These are phyloP conservation scores for Camptogramma bilineatum DNA, from an alignment of 2,888 invertebrate species.

Conservation along the genomic window DNA sequence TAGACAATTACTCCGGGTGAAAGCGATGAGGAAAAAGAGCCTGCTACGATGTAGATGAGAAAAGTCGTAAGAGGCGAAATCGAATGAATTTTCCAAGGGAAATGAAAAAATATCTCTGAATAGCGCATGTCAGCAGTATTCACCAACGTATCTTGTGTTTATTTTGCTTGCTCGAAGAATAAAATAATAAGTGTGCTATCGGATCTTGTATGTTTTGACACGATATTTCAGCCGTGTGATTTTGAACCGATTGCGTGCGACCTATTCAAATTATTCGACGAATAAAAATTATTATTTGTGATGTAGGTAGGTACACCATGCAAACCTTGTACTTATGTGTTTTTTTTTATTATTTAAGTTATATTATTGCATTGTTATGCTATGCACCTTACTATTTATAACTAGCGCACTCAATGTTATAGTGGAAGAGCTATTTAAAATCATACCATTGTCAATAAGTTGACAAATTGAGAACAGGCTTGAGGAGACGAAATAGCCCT, in stretches of 20 bases:
- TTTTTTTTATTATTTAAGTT: too few relatives aligned
- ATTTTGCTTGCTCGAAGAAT: constrained; percentile 45
- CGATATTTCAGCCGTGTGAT: constrained; percentile 30
- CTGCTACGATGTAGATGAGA: constrained; percentile 52
- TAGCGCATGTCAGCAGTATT: constrained; percentile 48
- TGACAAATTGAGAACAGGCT: constrained; percentile 10
- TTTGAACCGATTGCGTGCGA: constrained; percentile 9
- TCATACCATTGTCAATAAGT: not conserved
- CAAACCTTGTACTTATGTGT: too few relatives aligned
- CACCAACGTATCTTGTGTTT: constrained; percentile 49
- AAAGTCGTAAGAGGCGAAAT: constrained; percentile 56
- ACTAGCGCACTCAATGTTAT: too few relatives aligned
- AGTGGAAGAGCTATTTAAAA: not conserved
- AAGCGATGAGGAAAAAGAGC: constrained; percentile 47
- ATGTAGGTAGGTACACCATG: not conserved
- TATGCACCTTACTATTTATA: too few relatives aligned
- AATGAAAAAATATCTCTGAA: constrained; percentile 56
- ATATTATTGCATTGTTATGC: too few relatives aligned
- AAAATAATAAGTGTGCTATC: constrained; percentile 37
- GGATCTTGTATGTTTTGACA: constrained; percentile 42
- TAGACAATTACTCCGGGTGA: constrained; percentile 47
- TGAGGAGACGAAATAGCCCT: constrained; percentile 12
- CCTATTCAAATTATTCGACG: constrained; percentile 8
- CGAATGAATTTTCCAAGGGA: constrained; percentile 55
- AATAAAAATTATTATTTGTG: not conserved